Base-by-base conservation (phyloP, 2,797 vertebrate species). In the Pempheris klunzingeri region DNA sequence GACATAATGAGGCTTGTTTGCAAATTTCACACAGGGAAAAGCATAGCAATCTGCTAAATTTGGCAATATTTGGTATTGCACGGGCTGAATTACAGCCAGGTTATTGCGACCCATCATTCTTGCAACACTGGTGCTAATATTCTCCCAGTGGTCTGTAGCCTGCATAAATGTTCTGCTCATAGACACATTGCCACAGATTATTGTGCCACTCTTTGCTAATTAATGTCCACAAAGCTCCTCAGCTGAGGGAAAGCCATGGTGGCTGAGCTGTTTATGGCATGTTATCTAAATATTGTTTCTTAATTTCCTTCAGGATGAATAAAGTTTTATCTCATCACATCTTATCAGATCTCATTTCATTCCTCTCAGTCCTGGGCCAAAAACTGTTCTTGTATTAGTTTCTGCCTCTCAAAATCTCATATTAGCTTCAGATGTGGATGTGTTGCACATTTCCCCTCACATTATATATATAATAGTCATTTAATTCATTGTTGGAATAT, bases 1-100 rank as follows among this genome's bases (percentile, higher is more conserved):
- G 52, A 52, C 63, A 70, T 85, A 87, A 88, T 80, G 68, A 89
- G 69, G 55, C 62, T 70, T 81, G 38, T 73, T 85, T 74, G 52
- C 43, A 76, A 26, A 63, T 79, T 53, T 81, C 71, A 84, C 74
- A 76, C 17, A 46, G 53, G 32, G 58, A 58, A 57, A 62, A 67
- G 34, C 39, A 49, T 11, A 30, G 20, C 67, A 74, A 55, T 79
- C 59, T 82, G 53, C 26, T 47, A 49, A 50, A 74, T 77, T 20
- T 81, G 61, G 60, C 68, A 77, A 28, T 54, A 36, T 61, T 72
- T 65, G 34, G 28, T 39, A 32, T 66, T 38, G 41, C 62, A 53
- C 20, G 32, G 47, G 39, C 36, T 67, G 32, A 74, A 69, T 47
- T 44, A 22, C 12, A 58, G 41, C 36, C 14, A 64, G 49, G 60